phyloP scores from a whole-genome alignment of 2,888 invertebrate genomes.

The Mesorhabditis spiculigera region DNA sequence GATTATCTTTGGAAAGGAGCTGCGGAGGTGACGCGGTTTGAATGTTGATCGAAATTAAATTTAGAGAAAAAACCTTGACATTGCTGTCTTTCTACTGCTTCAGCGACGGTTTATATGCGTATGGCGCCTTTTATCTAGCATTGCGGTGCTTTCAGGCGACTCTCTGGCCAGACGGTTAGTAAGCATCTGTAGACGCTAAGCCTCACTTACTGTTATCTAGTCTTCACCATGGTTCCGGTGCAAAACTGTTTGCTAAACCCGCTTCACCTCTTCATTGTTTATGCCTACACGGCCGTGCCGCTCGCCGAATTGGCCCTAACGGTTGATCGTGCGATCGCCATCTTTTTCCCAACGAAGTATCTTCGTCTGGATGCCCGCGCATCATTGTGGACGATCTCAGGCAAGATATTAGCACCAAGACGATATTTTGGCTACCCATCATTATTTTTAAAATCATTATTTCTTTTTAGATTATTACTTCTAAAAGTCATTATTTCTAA shows the following conservation, averaged over 20 bases:
- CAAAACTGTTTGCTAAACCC: not conserved
- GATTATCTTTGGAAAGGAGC: slow-evolving; percentile 1
- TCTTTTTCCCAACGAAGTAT: not conserved
- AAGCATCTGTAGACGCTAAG: not conserved
- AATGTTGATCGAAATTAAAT: too few species aligned
- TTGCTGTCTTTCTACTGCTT: not conserved
- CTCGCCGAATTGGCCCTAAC: slow-evolving; percentile 3
- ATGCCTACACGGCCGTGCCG: not conserved
- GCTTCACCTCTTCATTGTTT: slow-evolving; percentile 3
- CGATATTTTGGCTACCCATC: too few species aligned
- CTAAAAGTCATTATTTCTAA: too few species aligned
- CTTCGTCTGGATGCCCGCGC: not conserved
- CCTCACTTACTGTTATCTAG: not conserved
- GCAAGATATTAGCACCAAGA: too few species aligned
- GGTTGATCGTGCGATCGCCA: not conserved
- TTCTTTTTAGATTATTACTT: too few species aligned
- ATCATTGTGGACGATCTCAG: not conserved
- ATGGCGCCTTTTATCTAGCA: not conserved
- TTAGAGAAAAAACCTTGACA: not conserved
- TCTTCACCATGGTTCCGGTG: not conserved
- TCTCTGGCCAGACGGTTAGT: not conserved
- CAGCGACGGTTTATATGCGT: not conserved
- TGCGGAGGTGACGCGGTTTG: not conserved
- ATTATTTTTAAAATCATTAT: too few species aligned
- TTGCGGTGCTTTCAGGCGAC: not conserved